Base-by-base conservation (phyloP, 2,888 invertebrate species). In the Argyra leucocephala region DNA sequence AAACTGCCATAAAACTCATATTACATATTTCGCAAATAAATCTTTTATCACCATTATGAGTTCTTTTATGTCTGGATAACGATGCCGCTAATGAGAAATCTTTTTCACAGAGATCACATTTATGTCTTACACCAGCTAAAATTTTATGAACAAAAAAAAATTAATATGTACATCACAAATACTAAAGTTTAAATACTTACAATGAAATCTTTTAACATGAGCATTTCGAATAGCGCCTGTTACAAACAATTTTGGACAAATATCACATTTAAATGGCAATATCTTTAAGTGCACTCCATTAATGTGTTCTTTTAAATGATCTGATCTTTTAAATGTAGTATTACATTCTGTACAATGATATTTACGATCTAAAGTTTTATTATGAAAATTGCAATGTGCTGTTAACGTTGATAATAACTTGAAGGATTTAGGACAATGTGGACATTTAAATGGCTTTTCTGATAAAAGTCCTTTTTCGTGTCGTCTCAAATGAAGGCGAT, bases 11-110 rank as follows among this genome's bases (percentile, higher is more conserved):
- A 23, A 59, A 59, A 23, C 59, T 59, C 23, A 23, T 23, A 23
- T 59, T 59, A 12, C 61, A 61, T 24, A 61, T 61, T 61, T 61
- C 61, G 21, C 61, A 61, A 22, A 26, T 61, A 10, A 26, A 61
- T n/a, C 61, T 24, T 21, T 61, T 61, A 26, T 61, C 61, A 21
- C 61, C 61, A 31, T 21, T 26, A 31, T 61, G 61, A 9, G 15
- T 26, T 31, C 61, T 21, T 31, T 61, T 61, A 31, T 26, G 31
- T 10, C 61, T 15, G 5, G 61, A 26, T 26, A 61, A 10, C 9
- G 31, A 26, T 26, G 31, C 15, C n/a, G 24, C 7, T 26, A 61
- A n/a, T 31, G 61, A 61, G 31, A 61, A 61, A 61, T 26, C 61
- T 61, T 31, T 24, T 18, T 61, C 61, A 21, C 61, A 61, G 21